Conservation (phyloP, 1,140 invertebrate genomes). For the Lordiphosa stackelbergi region DNA sequence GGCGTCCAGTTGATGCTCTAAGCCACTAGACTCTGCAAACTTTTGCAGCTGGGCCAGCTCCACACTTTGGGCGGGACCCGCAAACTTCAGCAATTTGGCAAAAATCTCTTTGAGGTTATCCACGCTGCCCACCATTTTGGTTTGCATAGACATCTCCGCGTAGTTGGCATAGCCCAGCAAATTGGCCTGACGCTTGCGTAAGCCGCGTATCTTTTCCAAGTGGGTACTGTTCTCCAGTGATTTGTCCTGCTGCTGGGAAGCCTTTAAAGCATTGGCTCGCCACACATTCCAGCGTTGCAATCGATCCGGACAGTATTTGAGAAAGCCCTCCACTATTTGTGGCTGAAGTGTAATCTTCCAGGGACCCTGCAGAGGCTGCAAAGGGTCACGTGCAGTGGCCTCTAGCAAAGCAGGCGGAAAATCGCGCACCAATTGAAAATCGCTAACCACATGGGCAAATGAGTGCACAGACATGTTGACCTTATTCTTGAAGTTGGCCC, state of each 20-base stretch:
- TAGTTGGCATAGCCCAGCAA: slow-evolving; percentile 88
- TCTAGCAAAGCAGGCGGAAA: slow-evolving; percentile 86
- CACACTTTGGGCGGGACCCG: slow-evolving; percentile 84
- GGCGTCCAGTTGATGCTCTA: slow-evolving; percentile 82
- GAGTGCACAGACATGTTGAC: slow-evolving; percentile 80
- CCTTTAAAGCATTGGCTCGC: slow-evolving; percentile 85
- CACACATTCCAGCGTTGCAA: slow-evolving; percentile 88
- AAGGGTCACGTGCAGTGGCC: slow-evolving; percentile 81
- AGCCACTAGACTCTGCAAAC: slow-evolving; percentile 87
- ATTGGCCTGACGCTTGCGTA: slow-evolving; percentile 85
- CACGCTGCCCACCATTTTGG: slow-evolving; percentile 93
- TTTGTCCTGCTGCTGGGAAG: slow-evolving; percentile 82
- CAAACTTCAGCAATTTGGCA: slow-evolving; percentile 82
- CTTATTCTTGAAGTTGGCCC: slow-evolving; percentile 82
- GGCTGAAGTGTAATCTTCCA: slow-evolving; percentile 88
- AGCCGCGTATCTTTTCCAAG: slow-evolving; percentile 86
- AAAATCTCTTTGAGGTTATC: slow-evolving; percentile 87
- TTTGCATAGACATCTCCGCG: slow-evolving; percentile 93
- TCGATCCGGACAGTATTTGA: slow-evolving; percentile 90
- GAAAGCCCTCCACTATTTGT: slow-evolving; percentile 83
- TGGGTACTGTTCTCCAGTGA: slow-evolving; percentile 84
- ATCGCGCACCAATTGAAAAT: slow-evolving; percentile 83
- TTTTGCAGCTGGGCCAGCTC: slow-evolving; percentile 85
- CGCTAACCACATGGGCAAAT: slow-evolving; percentile 83
- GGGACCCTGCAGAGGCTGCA: slow-evolving; percentile 83